Base-by-base conservation (phyloP, 2,888 invertebrate species). In the Sthenelais limicola region DNA sequence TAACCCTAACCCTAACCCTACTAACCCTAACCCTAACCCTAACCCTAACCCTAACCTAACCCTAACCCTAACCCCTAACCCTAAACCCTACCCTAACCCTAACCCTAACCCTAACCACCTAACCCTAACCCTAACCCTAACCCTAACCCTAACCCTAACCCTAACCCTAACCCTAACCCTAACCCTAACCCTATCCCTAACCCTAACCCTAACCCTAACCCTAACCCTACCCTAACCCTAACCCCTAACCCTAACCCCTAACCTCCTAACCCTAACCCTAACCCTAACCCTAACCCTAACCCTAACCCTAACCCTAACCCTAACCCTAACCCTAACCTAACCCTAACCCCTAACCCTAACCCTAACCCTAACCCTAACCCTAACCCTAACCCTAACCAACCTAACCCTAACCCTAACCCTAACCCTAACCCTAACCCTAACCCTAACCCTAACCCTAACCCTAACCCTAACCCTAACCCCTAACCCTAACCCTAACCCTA, bases 281-380 rank as follows among this genome's bases (percentile, higher is more conserved):
- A 76, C 71, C 68, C 73, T 75, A 73, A 76, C 68, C 71, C 73
- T 72, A 75, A 76, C 75, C 75, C 73, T 73, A 76, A 73, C 74
- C 72, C 74, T 73, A 76, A 75, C 71, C 71, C 67, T 73, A 76
- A 71, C 73, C 72, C 72, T 75, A 76, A 54, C 71, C 68, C 68
- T 66, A 75, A 49, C 49, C 49, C 49, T 49, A 49, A 49, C 68
- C 75, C 74, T 68, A 67, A 72, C 70, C 66, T 75, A 75, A 71
- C 70, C 66, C 56, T 75, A 75, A n/a, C n/a, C n/a, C n/a, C 18
- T 9, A 12, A 71, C 66, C 70, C 71, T 75, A 75, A 70, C 62
- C 71, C 74, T 75, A 75, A 75, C 75, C 71, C 74, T 72, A 75
- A 71, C 74, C 70, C 71, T 75, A 75, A 75, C 74, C 73, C 74